Conservation (phyloP, 2,113 vertebrate species). For the Shinisaurus crocodilurus region DNA sequence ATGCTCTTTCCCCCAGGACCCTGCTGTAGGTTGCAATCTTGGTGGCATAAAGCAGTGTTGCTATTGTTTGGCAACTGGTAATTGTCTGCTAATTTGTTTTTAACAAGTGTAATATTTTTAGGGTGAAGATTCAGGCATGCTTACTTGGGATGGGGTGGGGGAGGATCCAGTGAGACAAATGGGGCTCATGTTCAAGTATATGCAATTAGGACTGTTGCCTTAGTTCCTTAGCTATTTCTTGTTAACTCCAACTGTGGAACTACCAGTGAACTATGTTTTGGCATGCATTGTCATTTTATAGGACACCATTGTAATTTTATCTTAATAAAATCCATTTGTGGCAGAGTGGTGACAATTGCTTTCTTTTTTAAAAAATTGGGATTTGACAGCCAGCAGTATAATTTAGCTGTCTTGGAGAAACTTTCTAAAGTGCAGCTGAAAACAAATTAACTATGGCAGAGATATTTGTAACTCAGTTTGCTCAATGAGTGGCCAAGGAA, state of each 20-base stretch:
- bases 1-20: not conserved
- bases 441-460: constrained; percentile 57
- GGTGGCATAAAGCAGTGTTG: not conserved
- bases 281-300: constrained; percentile 42
- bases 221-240: constrained; percentile 50
- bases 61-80: not conserved
- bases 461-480: constrained; percentile 60
- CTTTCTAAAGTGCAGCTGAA: constrained; percentile 62
- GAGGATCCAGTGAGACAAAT: not conserved
- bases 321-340: constrained; percentile 72
- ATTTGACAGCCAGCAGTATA: constrained; percentile 63
- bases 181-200: not conserved
- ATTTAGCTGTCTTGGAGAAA: constrained; percentile 51
- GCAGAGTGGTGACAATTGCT: constrained; percentile 62
- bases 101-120: not conserved
- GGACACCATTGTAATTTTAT: constrained; percentile 53
- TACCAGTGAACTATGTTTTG: constrained; percentile 17
- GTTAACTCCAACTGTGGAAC: constrained; percentile 33
- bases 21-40: not conserved
- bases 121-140: not conserved
- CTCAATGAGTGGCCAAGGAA: constrained; percentile 55
- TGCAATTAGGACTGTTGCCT: not conserved
- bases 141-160: not conserved
- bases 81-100: not conserved
- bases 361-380: constrained; percentile 49